Evolutionary conservation across 2,113 vertebrate species (phyloP).

Genomic region (Pleuronectes platessa): DNA sequence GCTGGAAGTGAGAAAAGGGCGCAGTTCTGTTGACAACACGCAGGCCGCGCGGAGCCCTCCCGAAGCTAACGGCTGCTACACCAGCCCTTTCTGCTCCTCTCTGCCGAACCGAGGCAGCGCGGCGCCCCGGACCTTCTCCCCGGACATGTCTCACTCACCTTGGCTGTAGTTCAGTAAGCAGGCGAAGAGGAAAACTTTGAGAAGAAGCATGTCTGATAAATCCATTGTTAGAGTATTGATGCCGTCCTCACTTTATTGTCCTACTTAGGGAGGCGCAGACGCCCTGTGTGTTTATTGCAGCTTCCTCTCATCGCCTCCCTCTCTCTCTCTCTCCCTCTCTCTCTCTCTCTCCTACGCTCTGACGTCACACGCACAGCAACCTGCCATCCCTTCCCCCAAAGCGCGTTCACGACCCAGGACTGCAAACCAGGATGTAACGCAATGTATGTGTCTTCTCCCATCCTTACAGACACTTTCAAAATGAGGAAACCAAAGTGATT

Average conservation of each 20-base stretch:
- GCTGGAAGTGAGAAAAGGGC: slow-evolving; percentile 69
- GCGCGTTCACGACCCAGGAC: slow-evolving; percentile 41
- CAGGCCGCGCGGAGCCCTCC: slow-evolving; percentile 70
- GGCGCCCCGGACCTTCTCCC: slow-evolving; percentile 25
- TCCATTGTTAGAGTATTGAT: slow-evolving; percentile 83
- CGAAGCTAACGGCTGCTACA: slow-evolving; percentile 61
- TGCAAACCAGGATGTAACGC: slow-evolving; percentile 9
- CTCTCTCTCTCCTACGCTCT: slow-evolving; percentile 59
- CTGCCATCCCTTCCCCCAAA: slow-evolving; percentile 57
- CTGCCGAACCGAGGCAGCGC: slow-evolving; percentile 48
- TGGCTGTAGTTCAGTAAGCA: slow-evolving; percentile 66
- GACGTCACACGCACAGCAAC: slow-evolving; percentile 77
- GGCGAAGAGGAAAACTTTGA: slow-evolving; percentile 73
- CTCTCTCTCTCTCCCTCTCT: background rate
- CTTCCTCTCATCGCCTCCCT: slow-evolving; percentile 71
- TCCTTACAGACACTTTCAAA: background rate
- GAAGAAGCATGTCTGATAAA: slow-evolving; percentile 72
- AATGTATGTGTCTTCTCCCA: background rate
- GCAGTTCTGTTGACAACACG: slow-evolving; percentile 77
- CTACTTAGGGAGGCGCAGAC: slow-evolving; percentile 80
- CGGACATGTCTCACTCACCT: slow-evolving; percentile 74
- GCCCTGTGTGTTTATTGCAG: slow-evolving; percentile 86
- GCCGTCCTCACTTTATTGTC: slow-evolving; percentile 82
- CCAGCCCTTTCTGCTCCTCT: slow-evolving; percentile 52
- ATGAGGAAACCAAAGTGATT: background rate